Evolutionary conservation across 2,888 invertebrate genomes (phyloP).

Genomic region (Galerucella pusilla): DNA sequence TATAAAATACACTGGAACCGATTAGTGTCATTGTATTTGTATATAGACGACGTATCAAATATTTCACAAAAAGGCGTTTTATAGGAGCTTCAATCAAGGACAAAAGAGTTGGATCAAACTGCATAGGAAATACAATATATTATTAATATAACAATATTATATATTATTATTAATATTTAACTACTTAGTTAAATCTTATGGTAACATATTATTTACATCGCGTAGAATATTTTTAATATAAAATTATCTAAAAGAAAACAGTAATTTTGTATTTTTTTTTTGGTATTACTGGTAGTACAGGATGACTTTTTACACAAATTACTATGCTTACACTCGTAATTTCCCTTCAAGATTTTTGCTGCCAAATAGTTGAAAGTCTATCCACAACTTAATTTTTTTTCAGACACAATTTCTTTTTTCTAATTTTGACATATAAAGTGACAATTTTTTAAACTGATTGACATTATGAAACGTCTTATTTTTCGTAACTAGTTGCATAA

Average conservation of each 20-base stretch:
- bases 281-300: too few species aligned
- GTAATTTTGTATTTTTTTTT: too few species aligned
- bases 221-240: not conserved
- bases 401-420: too few species aligned
- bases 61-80: not conserved
- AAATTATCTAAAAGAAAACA: not conserved
- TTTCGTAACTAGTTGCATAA: too few species aligned
- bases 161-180: not conserved
- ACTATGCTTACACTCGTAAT: too few species aligned
- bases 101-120: not conserved
- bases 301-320: too few species aligned
- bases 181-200: not conserved
- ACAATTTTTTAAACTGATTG: too few species aligned
- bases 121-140: slow-evolving; percentile 1
- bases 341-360: too few species aligned
- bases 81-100: not conserved
- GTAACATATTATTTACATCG: not conserved
- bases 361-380: too few species aligned
- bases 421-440: too few species aligned
- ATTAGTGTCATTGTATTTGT: not conserved
- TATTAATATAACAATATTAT: slow-evolving; percentile 4
- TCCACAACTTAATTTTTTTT: too few species aligned
- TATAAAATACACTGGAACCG: not conserved
- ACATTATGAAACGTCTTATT: too few species aligned
- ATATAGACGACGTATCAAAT: not conserved